Conservation (phyloP, 2,797 vertebrate species). For the Silurus aristotelis region DNA sequence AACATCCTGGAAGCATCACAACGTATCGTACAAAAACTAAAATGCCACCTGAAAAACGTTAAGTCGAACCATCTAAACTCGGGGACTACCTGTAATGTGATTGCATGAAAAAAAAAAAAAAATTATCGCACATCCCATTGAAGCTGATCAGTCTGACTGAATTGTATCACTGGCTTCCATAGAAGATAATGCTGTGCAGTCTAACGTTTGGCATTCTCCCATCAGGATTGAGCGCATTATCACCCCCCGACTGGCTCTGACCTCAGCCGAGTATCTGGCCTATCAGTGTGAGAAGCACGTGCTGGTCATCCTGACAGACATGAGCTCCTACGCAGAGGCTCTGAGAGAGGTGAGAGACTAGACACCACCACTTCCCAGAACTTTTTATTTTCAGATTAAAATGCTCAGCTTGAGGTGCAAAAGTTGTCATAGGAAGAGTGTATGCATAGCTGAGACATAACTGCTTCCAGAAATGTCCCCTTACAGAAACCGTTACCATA, state of each 20-base stretch:
- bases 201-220: background rate
- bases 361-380: background rate
- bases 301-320: slow-evolving; percentile 86
- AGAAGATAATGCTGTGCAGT: background rate
- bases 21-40: too few relatives aligned
- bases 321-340: slow-evolving; percentile 88
- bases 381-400: background rate
- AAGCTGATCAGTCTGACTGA: background rate
- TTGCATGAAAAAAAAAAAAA: too few relatives aligned
- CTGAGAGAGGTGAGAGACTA: slow-evolving; percentile 78
- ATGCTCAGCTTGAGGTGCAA: background rate
- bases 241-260: slow-evolving; percentile 84
- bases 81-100: too few relatives aligned
- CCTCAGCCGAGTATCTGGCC: slow-evolving; percentile 83
- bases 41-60: too few relatives aligned
- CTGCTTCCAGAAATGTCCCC: too few relatives aligned
- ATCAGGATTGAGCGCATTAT: slow-evolving; percentile 86
- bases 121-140: background rate
- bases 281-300: slow-evolving; percentile 90
- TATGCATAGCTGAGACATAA: background rate
- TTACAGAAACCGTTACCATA: too few relatives aligned
- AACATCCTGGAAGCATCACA: too few relatives aligned
- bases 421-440: too few relatives aligned
- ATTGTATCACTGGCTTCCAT: background rate
- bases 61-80: too few relatives aligned